These are phyloP conservation scores for Scomberomorus guttatus DNA, from an alignment of 2,797 vertebrate species.

Conservation along the genomic window DNA sequence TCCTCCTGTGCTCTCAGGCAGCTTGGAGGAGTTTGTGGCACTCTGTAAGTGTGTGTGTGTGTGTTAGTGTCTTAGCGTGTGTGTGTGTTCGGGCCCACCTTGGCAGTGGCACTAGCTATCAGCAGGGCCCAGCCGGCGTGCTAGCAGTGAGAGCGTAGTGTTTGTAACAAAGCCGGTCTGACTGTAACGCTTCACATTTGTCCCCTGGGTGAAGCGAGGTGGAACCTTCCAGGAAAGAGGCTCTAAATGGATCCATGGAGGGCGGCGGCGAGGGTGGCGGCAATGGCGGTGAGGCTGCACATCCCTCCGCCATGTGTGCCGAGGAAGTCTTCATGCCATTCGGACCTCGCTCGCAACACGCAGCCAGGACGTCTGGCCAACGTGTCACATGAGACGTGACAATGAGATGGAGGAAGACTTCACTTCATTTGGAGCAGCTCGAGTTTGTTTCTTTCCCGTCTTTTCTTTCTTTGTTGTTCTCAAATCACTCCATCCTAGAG, in stretches of 20 bases:
- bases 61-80: constrained; percentile 47
- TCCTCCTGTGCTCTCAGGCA: constrained; percentile 56
- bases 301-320: constrained; percentile 61
- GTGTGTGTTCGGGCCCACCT: constrained; percentile 67
- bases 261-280: constrained; percentile 23
- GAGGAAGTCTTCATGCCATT: constrained; percentile 48
- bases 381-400: constrained; percentile 38
- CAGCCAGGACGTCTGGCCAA: constrained; percentile 57
- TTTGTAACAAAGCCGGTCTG: constrained; percentile 73
- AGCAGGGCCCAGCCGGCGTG: constrained; percentile 78
- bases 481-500: background rate
- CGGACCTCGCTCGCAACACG: constrained; percentile 44
- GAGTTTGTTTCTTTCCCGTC: background rate
- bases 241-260: constrained; percentile 44
- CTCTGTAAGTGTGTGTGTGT: constrained; percentile 37
- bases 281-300: background rate
- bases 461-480: background rate
- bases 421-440: background rate
- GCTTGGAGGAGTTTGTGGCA: constrained; percentile 66
- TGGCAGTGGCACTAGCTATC: constrained; percentile 74
- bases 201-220: constrained; percentile 73
- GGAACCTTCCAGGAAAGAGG: constrained; percentile 75
- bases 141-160: constrained; percentile 72
- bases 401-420: constrained; percentile 48
- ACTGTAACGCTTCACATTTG: constrained; percentile 73